A percentile compares a stretch with the other conserved stretches of the same genome.
Conservation (phyloP, 2,113 vertebrate species). For the Plecturocebus donacophilus region DNA sequence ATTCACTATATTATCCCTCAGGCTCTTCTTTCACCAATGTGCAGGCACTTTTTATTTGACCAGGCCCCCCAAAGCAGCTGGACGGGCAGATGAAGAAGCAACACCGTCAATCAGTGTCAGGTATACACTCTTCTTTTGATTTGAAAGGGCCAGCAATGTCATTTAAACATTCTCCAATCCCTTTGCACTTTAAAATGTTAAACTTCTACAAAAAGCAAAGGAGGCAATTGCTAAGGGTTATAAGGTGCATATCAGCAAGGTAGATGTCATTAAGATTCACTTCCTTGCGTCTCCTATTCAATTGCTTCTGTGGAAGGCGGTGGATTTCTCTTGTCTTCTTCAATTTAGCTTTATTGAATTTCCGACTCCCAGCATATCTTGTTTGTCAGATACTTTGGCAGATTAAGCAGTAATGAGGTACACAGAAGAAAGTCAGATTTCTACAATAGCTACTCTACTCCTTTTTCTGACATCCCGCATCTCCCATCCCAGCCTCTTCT, state of each 20-base stretch:
- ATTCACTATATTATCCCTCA: conserved; percentile 82
- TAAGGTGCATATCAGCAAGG: conserved; percentile 83
- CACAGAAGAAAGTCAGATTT: conserved; percentile 36
- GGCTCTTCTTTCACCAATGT: conserved; percentile 84
- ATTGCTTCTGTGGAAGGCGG: conserved; percentile 93
- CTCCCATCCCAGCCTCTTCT: background rate
- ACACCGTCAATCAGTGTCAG: conserved; percentile 85
- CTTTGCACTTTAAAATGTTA: conserved; percentile 92
- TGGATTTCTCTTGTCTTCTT: conserved; percentile 94
- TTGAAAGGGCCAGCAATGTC: conserved; percentile 86
- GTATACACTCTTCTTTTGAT: conserved; percentile 83
- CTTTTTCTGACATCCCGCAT: background rate
- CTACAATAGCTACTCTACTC: conserved; percentile 59
- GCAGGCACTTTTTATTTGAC: conserved; percentile 82
- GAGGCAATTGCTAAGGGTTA: conserved; percentile 91
- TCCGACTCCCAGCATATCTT: conserved; percentile 88
- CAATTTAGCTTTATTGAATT: conserved; percentile 93
- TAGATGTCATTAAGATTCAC: conserved; percentile 87
- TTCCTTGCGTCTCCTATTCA: conserved; percentile 91
- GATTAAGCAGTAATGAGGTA: conserved; percentile 71
- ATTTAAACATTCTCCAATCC: conserved; percentile 87
- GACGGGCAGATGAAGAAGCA: conserved; percentile 83
- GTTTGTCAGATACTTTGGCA: conserved; percentile 92
- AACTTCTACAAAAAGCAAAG: conserved; percentile 93
- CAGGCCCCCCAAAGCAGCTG: conserved; percentile 81